A percentile compares a stretch with the other conserved stretches of the same genome.
These are phyloP conservation scores for Pristionchus entomophagus DNA, from an alignment of 2,888 invertebrate species.

Conservation along the genomic window DNA sequence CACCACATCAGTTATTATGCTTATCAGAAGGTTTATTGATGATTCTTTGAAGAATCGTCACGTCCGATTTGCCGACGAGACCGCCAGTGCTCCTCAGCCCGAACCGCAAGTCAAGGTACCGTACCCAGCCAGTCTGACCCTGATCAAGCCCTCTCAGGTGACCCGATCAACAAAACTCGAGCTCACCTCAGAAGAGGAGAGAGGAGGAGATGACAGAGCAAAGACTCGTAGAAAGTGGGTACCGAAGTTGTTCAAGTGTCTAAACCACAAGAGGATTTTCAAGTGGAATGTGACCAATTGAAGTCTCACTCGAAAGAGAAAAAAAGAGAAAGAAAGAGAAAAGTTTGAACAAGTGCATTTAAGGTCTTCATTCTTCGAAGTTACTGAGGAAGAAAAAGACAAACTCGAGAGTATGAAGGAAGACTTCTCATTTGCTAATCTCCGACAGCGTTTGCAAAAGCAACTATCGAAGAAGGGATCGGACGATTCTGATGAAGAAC, in stretches of 20 bases:
- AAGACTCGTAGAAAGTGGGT: slow-evolving; percentile 40
- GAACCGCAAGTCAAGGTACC: neutral
- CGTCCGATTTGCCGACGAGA: slow-evolving; percentile 41
- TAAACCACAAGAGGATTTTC: neutral
- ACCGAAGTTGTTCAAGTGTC: slow-evolving; percentile 30
- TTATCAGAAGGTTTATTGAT: too few relatives aligned
- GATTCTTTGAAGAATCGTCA: slow-evolving; percentile 5
- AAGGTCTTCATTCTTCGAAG: slow-evolving; percentile 45
- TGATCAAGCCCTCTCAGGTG: neutral
- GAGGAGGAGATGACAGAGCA: neutral
- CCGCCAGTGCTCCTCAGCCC: neutral
- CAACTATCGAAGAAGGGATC: slow-evolving; percentile 37
- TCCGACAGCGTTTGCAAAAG: slow-evolving; percentile 37
- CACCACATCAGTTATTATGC: too few relatives aligned
- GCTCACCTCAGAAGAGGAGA: slow-evolving; percentile 33
- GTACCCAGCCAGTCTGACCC: too few relatives aligned
- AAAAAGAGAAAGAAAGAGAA: neutral
- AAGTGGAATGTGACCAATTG: slow-evolving; percentile 38
- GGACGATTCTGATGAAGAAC: slow-evolving; percentile 9
- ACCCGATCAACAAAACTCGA: slow-evolving; percentile 34
- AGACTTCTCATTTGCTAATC: slow-evolving; percentile 42
- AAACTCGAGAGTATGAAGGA: slow-evolving; percentile 5
- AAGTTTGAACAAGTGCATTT: neutral
- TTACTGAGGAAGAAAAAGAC: slow-evolving; percentile 42
- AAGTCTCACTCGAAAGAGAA: neutral